Percentiles rank a stretch among this genome's conserved stretches.
These are phyloP conservation scores for Hippocampus mohnikei DNA, from an alignment of 2,113 vertebrate genomes.

Conservation along the genomic window DNA sequence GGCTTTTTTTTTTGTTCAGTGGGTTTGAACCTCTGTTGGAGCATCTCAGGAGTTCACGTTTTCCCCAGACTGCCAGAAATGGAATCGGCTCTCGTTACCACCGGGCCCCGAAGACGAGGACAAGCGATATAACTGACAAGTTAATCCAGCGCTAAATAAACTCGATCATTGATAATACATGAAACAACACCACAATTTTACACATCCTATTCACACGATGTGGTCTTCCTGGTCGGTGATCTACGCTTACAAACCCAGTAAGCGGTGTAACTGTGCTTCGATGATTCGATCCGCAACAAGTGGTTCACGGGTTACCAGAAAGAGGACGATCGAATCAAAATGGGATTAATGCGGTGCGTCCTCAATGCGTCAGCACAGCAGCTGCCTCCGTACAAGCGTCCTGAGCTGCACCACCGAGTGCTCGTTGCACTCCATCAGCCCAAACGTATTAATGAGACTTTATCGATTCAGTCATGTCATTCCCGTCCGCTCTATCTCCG, in stretches of 20 bases:
- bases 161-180: too few species aligned
- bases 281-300: not conserved
- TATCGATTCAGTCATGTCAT: conserved; percentile 74
- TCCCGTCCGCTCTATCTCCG: conserved; percentile 71
- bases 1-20: too few species aligned
- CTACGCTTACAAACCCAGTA: not conserved
- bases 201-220: too few species aligned
- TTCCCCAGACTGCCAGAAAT: too few species aligned
- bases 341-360: conserved; percentile 15
- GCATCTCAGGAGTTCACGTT: too few species aligned
- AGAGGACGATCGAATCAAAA: not conserved
- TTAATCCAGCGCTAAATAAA: too few species aligned
- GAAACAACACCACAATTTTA: too few species aligned
- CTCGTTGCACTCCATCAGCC: conserved; percentile 41
- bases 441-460: conserved; percentile 62
- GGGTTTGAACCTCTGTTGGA: too few species aligned
- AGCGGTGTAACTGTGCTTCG: not conserved
- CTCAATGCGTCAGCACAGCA: conserved; percentile 27
- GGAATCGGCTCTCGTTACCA: too few species aligned
- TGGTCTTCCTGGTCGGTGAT: not conserved
- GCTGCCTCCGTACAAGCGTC: conserved; percentile 15
- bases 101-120: too few species aligned
- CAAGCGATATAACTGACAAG: too few species aligned
- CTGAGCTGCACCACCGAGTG: conserved; percentile 8
- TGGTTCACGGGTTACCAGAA: not conserved